Conservation (phyloP, 2,888 invertebrate genomes). For the Cabera pusaria region DNA sequence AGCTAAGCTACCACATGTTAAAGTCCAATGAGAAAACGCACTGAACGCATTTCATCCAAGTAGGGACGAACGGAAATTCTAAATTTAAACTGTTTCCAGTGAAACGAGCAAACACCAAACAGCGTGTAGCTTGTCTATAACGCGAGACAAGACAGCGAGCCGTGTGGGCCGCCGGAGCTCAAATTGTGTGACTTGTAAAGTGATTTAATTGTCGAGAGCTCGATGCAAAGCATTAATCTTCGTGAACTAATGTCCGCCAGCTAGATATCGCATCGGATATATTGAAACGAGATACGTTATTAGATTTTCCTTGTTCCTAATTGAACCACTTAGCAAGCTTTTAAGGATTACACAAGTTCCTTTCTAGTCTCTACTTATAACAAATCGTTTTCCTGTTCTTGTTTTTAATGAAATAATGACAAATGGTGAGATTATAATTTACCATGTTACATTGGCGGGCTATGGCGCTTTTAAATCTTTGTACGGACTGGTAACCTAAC, state of each 20-base stretch:
- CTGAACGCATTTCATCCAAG: slow-evolving; percentile 72
- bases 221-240: slow-evolving; percentile 57
- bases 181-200: slow-evolving; percentile 62
- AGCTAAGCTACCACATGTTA: slow-evolving; percentile 44
- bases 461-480: too few relatives aligned
- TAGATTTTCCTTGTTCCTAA: slow-evolving; percentile 17
- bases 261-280: slow-evolving; percentile 16
- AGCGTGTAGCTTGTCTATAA: slow-evolving; percentile 66
- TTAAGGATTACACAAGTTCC: slow-evolving; percentile 6
- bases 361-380: too few relatives aligned
- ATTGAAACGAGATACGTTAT: slow-evolving; percentile 21
- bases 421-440: too few relatives aligned
- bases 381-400: too few relatives aligned
- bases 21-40: slow-evolving; percentile 59
- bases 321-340: slow-evolving; percentile 13
- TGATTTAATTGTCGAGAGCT: slow-evolving; percentile 70
- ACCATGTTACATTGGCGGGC: too few relatives aligned
- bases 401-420: too few relatives aligned
- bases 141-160: slow-evolving; percentile 55
- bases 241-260: slow-evolving; percentile 39
- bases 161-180: slow-evolving; percentile 60
- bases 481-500: too few relatives aligned
- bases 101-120: slow-evolving; percentile 66
- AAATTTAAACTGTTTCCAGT: slow-evolving; percentile 76
- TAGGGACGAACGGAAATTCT: slow-evolving; percentile 78